Evolutionary conservation across 1,140 invertebrate genomes (phyloP).

Genomic region (Choristoneura fumiferana): DNA sequence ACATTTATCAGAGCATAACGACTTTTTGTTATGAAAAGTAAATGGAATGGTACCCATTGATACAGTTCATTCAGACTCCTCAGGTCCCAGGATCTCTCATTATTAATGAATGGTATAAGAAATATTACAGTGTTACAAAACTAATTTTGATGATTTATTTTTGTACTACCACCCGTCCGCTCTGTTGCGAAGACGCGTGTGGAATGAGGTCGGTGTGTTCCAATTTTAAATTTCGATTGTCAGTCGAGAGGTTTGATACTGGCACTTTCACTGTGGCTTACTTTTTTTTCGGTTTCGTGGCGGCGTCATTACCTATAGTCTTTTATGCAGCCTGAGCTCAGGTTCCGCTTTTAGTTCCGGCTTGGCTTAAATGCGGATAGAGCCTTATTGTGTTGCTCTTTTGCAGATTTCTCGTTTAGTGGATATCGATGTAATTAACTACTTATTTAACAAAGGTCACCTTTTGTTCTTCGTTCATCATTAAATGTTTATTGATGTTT

Average conservation of each 20-base stretch:
- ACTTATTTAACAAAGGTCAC: not conserved
- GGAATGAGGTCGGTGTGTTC: constrained; percentile 67
- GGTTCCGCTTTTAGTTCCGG: constrained; percentile 29
- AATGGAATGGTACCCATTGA: constrained; percentile 38
- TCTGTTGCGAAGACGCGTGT: constrained; percentile 47
- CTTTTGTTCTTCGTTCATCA: not conserved
- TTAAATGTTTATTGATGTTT: not conserved
- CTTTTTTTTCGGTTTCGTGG: constrained; percentile 37
- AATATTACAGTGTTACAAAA: constrained; percentile 36
- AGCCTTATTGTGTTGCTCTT: constrained; percentile 6
- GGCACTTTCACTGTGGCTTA: constrained; percentile 58
- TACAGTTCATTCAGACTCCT: constrained; percentile 19
- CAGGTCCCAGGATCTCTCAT: not conserved
- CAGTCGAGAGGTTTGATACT: constrained; percentile 34
- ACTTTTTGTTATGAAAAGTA: constrained; percentile 27
- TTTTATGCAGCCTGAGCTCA: constrained; percentile 12
- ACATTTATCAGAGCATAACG: constrained; percentile 55
- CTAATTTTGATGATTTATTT: constrained; percentile 62
- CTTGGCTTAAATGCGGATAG: constrained; percentile 19
- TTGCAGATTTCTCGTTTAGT: not conserved
- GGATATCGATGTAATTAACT: not conserved
- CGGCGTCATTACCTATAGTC: constrained; percentile 19
- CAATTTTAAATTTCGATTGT: constrained; percentile 70
- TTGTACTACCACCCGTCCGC: constrained; percentile 45
- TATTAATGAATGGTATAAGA: constrained; percentile 30